These are phyloP conservation scores for Miltochrista miniata DNA, from an alignment of 2,888 invertebrate species.

Conservation along the genomic window DNA sequence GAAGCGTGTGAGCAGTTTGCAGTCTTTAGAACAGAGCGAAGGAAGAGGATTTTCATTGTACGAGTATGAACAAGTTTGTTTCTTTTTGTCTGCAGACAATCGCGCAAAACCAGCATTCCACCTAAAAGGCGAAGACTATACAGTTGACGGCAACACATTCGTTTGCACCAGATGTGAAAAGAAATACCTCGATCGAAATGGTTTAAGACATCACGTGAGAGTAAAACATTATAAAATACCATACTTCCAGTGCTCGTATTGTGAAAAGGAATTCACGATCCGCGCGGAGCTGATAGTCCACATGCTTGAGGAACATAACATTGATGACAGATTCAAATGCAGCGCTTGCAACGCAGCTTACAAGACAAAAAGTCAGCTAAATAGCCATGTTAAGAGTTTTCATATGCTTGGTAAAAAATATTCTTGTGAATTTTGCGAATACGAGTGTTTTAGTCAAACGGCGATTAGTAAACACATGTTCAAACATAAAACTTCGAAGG, in stretches of 20 bases:
- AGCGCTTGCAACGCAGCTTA: background rate
- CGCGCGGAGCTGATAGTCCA: slow-evolving; percentile 38
- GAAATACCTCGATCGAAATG: slow-evolving; percentile 46
- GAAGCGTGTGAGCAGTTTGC: no score
- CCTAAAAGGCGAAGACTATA: background rate
- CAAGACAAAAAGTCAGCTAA: background rate
- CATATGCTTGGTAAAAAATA: slow-evolving; percentile 17
- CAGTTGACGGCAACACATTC: no score
- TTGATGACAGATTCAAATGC: background rate
- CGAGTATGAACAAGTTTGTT: slow-evolving; percentile 28
- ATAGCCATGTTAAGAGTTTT: background rate
- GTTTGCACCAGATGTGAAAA: slow-evolving; percentile 55
- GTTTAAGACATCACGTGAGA: slow-evolving; percentile 54
- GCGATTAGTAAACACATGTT: background rate
- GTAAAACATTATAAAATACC: slow-evolving; percentile 51
- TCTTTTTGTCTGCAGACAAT: slow-evolving; percentile 58
- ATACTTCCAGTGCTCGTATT: slow-evolving; percentile 48
- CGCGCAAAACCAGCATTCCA: slow-evolving; percentile 46
- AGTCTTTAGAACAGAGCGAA: no score
- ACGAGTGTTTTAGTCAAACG: background rate
- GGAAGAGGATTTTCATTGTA: no score
- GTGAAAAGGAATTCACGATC: slow-evolving; percentile 55
- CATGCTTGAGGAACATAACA: background rate
- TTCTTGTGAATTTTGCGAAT: slow-evolving; percentile 51
- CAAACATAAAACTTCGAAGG: background rate